A percentile compares a stretch with the other conserved stretches of the same genome.
These are phyloP conservation scores for Stichodactyla helianthus DNA, from an alignment of 64 coral and sea anemone species.

Conservation along the genomic window DNA sequence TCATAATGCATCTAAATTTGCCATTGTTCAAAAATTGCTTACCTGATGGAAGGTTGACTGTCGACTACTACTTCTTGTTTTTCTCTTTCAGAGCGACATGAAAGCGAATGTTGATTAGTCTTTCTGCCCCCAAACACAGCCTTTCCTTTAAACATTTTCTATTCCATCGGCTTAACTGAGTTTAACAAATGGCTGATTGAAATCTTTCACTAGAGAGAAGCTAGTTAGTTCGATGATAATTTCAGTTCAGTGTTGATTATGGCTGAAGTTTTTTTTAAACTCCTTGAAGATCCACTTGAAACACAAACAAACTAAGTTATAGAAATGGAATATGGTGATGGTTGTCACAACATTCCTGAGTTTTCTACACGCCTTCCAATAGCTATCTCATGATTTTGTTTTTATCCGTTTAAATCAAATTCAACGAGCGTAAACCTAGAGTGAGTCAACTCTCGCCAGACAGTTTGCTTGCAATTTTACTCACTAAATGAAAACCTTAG, in stretches of 20 bases:
- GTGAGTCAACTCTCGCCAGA: not conserved
- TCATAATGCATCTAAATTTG: not conserved
- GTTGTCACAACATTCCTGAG: too few relatives aligned
- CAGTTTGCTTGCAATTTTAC: not conserved
- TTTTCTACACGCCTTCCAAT: too few relatives aligned
- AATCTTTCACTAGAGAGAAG: too few relatives aligned
- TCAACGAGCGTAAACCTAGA: not conserved
- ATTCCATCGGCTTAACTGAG: not conserved
- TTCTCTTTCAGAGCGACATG: not conserved
- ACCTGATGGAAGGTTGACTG: not conserved
- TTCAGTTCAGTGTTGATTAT: too few relatives aligned
- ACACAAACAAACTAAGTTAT: too few relatives aligned
- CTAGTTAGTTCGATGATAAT: too few relatives aligned
- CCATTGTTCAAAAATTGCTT: not conserved
- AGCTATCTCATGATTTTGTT: too few relatives aligned
- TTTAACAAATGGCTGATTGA: too few relatives aligned
- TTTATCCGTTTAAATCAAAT: not conserved
- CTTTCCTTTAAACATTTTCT: not conserved
- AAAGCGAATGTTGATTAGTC: not conserved
- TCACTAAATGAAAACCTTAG: not conserved
- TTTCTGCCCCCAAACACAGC: not conserved
- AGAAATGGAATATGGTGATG: too few relatives aligned
- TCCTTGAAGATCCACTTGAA: too few relatives aligned
- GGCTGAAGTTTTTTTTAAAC: too few relatives aligned
- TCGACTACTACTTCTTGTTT: not conserved